Conservation (phyloP, 2,888 invertebrate species). For the Melieria picta region DNA sequence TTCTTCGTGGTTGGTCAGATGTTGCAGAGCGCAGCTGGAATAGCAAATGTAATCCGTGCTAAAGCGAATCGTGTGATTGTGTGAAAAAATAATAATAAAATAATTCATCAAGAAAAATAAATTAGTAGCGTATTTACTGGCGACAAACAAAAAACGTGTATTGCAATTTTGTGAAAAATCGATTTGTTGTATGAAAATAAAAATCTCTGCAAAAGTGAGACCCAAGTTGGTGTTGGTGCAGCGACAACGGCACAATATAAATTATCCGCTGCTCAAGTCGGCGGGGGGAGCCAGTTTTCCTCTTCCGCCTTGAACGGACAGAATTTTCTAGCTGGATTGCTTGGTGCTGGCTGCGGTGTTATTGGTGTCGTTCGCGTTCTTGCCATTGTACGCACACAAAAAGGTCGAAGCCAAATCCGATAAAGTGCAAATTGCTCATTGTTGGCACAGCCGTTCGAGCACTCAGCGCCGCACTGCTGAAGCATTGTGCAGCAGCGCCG, state of each 20-base stretch:
- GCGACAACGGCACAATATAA: too few species aligned
- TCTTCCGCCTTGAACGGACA: neutral
- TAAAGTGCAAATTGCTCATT: too few species aligned
- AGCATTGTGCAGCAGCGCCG: too few species aligned
- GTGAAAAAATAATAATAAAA: neutral
- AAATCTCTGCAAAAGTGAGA: neutral
- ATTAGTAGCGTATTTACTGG: too few species aligned
- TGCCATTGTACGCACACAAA: neutral
- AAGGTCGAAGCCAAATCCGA: too few species aligned
- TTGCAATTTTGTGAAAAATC: constrained; percentile 14
- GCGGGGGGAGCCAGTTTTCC: neutral
- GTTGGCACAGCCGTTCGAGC: too few species aligned
- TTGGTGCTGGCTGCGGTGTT: neutral
- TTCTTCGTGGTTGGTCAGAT: constrained; percentile 45
- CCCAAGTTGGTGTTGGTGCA: too few species aligned
- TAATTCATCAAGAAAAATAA: too few species aligned
- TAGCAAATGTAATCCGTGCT: constrained; percentile 20
- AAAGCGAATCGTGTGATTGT: neutral
- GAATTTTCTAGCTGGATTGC: constrained; percentile 3
- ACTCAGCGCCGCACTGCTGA: too few species aligned
- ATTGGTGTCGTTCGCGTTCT: neutral
- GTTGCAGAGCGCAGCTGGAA: constrained; percentile 37
- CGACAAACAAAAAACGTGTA: neutral
- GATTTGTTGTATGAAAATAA: constrained; percentile 6
- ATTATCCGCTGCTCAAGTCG: too few species aligned